These are phyloP conservation scores for Zapornia atra DNA, from an alignment of 2,113 vertebrate genomes.

Conservation along the genomic window DNA sequence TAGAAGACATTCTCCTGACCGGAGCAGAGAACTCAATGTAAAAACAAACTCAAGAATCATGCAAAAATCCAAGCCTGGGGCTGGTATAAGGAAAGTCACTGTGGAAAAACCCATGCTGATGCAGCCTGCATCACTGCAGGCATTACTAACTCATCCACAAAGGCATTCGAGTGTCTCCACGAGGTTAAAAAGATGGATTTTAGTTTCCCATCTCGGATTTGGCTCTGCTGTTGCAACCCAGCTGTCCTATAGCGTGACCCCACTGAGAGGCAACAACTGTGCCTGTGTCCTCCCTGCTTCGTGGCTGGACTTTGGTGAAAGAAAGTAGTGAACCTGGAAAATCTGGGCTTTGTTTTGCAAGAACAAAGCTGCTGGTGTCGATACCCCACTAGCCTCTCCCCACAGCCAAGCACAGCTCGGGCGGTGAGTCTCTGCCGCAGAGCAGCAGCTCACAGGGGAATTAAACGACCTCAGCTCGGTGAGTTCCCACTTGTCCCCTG, in stretches of 20 bases:
- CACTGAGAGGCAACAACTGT: accelerated
- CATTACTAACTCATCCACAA: not conserved
- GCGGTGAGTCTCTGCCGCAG: not conserved
- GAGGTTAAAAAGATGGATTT: too few relatives aligned
- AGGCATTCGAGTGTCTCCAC: not conserved
- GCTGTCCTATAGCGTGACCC: accelerated
- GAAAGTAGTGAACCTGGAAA: not conserved
- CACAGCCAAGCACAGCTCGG: not conserved
- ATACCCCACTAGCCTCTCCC: not conserved
- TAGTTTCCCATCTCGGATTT: not conserved
- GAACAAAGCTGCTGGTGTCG: not conserved
- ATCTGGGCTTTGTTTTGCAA: not conserved
- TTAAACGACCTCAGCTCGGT: not conserved
- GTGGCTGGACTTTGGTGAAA: not conserved
- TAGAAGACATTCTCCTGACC: not conserved
- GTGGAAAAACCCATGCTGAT: accelerated
- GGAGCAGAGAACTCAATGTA: not conserved
- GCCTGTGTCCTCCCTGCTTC: not conserved
- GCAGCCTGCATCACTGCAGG: not conserved
- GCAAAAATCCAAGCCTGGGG: not conserved
- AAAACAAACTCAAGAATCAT: not conserved
- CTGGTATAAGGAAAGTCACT: not conserved
- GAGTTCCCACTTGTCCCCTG: not conserved
- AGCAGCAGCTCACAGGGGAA: not conserved
- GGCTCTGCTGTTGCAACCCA: not conserved